Base-by-base conservation (phyloP, 2,113 vertebrate genomes). In the Furnarius figulus region DNA sequence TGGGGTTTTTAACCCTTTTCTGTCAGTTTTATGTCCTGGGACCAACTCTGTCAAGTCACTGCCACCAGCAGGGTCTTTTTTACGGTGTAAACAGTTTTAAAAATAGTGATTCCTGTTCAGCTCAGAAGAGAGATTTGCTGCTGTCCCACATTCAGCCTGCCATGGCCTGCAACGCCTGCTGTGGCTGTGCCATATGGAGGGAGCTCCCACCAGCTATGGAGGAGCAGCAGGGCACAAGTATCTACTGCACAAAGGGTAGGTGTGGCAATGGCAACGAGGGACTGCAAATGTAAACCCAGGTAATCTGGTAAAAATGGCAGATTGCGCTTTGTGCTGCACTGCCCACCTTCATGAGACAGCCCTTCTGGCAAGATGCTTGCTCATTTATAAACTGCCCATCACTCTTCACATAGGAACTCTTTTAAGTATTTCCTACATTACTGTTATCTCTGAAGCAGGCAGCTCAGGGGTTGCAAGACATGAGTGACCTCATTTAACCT, bases 151-250 rank as follows among this genome's bases (percentile, higher is more conserved):
- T 49, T 40, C 39, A 59, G n/a, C 31, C 56, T 37, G 37, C 47
- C 2, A 1, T 7, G 30, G 21, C 65, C 35, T 30, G 24, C 0
- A 2, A 10, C 75, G 67, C 14, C 17, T 17, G n/a, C n/a, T 21
- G 30, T 0, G 1, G 56, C 70, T 44, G 24, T n/a, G 67, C 21
- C 2, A 0, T 10, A 62, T 5, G 15, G 21, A 9, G 9, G 3
- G 5, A 19, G 16, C 11, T 53, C 16, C 25, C 3, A 4, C 9
- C 9, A 39, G 20, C 20, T 21, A 11, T 3, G 5, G 2, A 31
- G 35, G 77, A 71, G 28, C 13, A 49, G 67, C n/a, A 35, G 16
- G 0, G 1, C 27, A 4, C 9, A 4, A 5, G 16, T 1, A 0
- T 12, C 33, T 12, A 35, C 28, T 35, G 77, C n/a, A 9, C 18